Conservation (phyloP, 2,797 vertebrate genomes). For the Chanos chanos region DNA sequence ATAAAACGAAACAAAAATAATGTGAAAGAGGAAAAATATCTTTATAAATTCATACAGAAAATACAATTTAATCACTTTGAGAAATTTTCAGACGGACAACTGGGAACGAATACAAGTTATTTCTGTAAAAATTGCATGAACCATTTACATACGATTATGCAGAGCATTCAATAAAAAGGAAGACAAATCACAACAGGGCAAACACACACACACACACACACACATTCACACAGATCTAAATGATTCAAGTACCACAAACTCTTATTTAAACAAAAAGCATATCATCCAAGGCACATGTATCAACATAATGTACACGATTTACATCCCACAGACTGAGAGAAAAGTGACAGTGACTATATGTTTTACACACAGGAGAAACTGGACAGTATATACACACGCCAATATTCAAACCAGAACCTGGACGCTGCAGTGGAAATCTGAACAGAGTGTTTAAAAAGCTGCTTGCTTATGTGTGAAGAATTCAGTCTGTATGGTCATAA, state of each 20-base stretch:
- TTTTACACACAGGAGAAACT: too few relatives aligned
- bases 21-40: constrained; percentile 13
- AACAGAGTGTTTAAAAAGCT: too few relatives aligned
- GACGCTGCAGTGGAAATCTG: too few relatives aligned
- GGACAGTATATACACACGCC: too few relatives aligned
- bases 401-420: too few relatives aligned
- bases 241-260: constrained; percentile 73
- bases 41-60: constrained; percentile 28
- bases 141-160: constrained; percentile 53
- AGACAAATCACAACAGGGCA: constrained; percentile 41
- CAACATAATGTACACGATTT: constrained; percentile 70
- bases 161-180: constrained; percentile 51
- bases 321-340: constrained; percentile 51
- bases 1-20: background rate
- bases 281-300: constrained; percentile 49
- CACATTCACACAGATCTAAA: constrained; percentile 51
- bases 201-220: constrained; percentile 62
- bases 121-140: constrained; percentile 52
- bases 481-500: too few relatives aligned
- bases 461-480: too few relatives aligned
- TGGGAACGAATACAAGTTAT: constrained; percentile 49
- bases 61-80: constrained; percentile 17
- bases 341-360: background rate
- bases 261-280: constrained; percentile 46
- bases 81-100: constrained; percentile 37